These are phyloP conservation scores for Perca flavescens DNA, from an alignment of 2,113 vertebrate genomes.

Conservation along the genomic window DNA sequence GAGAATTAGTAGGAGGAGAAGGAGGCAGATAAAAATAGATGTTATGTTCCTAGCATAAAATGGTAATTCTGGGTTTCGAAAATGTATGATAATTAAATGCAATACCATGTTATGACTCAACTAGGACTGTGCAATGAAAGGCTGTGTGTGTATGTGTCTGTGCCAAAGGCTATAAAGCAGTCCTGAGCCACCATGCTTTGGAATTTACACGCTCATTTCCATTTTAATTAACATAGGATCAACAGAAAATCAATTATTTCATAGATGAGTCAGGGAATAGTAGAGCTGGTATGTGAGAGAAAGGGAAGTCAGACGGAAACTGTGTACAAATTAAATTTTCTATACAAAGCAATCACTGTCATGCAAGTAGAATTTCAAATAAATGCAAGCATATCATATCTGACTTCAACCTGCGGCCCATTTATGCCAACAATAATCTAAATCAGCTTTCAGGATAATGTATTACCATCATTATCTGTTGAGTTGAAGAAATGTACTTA, in stretches of 20 bases:
- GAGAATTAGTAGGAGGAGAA: slow-evolving; percentile 59
- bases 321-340: slow-evolving; percentile 50
- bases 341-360: slow-evolving; percentile 38
- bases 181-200: slow-evolving; percentile 65
- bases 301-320: slow-evolving; percentile 41
- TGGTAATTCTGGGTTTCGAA: slow-evolving; percentile 62
- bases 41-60: slow-evolving; percentile 57
- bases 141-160: slow-evolving; percentile 23
- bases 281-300: slow-evolving; percentile 29
- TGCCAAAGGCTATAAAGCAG: slow-evolving; percentile 56
- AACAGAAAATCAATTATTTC: slow-evolving; percentile 78
- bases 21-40: slow-evolving; percentile 65
- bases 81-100: slow-evolving; percentile 72
- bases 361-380: slow-evolving; percentile 34
- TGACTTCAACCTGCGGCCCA: slow-evolving; percentile 44
- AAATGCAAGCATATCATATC: slow-evolving; percentile 30
- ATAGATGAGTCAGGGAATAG: slow-evolving; percentile 58
- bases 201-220: slow-evolving; percentile 79
- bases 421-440: slow-evolving; percentile 40
- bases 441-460: slow-evolving; percentile 50
- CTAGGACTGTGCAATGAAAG: slow-evolving; percentile 37
- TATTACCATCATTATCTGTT: slow-evolving; percentile 46
- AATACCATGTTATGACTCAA: slow-evolving; percentile 61
- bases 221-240: slow-evolving; percentile 81
- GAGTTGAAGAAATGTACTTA: slow-evolving; percentile 33